Base-by-base conservation (phyloP, 2,797 vertebrate species). In the Smutsia temminckii region DNA sequence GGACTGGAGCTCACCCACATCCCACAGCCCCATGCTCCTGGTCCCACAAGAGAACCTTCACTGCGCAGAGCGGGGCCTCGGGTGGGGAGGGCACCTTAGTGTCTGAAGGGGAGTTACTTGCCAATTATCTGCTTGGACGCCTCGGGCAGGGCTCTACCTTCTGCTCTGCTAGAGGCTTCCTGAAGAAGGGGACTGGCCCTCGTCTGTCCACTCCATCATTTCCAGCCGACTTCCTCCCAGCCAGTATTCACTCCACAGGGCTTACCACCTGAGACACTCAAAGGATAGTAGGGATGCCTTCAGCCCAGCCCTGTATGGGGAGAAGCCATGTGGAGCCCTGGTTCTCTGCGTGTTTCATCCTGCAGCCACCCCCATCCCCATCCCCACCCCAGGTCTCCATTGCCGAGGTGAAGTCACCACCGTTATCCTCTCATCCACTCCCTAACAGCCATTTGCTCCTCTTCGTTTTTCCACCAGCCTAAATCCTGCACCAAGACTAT, bases 221-320 rank as follows among this genome's bases (percentile, higher is more conserved):
- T 21, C 78, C 63, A 25, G n/a, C 16, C 46, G 8, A 27, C 74
- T 78, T 23, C 55, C 42, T 32, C 66, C 53, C 12, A 1, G 46
- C 46, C 9, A 12, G n/a, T 1, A 5, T 6, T 37, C 5, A 3
- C 55, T 11, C 53, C 59, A 5, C 5, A 0, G 17, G 1, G 20
- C 85, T 63, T 14, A 5, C 23, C 10, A 21, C 12, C 61, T 8
- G 7, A 17, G 18, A n/a, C 10, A 7, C 3, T 13, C 1, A 10
- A 18, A 21, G 20, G 10, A 12, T 1, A 21, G 3, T 13, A 29
- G 25, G 12, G 16, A 2, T 3, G 57, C 57, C 29, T 13, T 4
- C 32, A 1, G 32, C 37, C 40, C 46, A 0, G 42, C 40, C 32
- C 10, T 0, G n/a, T 3, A 14, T 7, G 46, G 74, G 25, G 12